Evolutionary conservation across 1,140 invertebrate species (phyloP), one percentile per base, ranked within the genome.

Genomic region (Microplitis mediator): DNA sequence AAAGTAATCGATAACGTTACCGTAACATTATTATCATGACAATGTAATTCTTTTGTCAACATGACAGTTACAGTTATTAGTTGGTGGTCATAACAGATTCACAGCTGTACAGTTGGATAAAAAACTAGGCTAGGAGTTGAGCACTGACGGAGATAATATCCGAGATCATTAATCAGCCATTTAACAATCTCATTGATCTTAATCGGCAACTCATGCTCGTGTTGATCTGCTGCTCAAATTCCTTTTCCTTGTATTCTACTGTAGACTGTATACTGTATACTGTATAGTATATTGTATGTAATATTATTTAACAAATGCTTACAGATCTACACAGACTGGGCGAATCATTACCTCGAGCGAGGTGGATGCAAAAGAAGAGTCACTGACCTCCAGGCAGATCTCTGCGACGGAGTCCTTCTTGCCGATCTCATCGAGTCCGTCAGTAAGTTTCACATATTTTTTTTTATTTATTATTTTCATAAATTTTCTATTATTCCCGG

Each of bases 321-420:
- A 16, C 89, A 98, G 96, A 97, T 98, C 79, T 98, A 98, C 85
- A 97, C 96, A 32, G 96, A 98, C 86, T 98, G 97, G 97, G 96
- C 96, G 32, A 98, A 98, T 87, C 96, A 98, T 82, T 98, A 98
- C 85, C 86, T 98, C 88, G 96, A 98, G 85, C 95, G 96, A 82
- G 93, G 93, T 45, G 90, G 93, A 68, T 95, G 92, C 72, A 95
- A 95, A 77, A 91, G 92, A 70, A 91, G 94, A 75, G 95, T 97
- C 69, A 90, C 90, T 69, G 94, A 95, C 84, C 90, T 98, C 36
- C 95, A 96, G 61, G 89, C 91, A 51, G 97, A 98, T 85, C 93
- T 97, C 80, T 92, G 93, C 11, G 97, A 98, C 90, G 97, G 96
- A 9, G 91, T 97, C 5, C 88, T 98, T 4, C 88, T 98, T 64